Evolutionary conservation across 2,888 invertebrate species (phyloP).

Genomic region (Thereva unica): DNA sequence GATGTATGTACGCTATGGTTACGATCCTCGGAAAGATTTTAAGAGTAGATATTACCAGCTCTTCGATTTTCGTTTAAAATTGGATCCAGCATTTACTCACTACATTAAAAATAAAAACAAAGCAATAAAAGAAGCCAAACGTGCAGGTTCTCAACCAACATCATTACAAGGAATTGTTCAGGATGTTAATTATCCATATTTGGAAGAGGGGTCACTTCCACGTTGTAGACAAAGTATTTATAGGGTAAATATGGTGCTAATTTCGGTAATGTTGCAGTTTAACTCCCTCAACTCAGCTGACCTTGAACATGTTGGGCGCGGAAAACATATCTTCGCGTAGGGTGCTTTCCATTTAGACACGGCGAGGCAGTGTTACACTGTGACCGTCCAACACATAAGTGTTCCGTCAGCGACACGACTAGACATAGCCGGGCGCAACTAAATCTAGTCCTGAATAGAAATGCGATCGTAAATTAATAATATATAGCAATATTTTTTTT

Average conservation of each 20-base stretch:
- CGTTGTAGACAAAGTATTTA: slow-evolving; percentile 87
- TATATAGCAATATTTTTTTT: too few relatives aligned
- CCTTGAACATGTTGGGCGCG: too few relatives aligned
- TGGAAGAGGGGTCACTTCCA: slow-evolving; percentile 74
- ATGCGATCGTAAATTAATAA: too few relatives aligned
- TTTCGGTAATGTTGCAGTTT: too few relatives aligned
- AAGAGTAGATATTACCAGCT: slow-evolving; percentile 83
- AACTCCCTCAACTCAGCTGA: too few relatives aligned
- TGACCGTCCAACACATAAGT: too few relatives aligned
- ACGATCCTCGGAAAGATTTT: slow-evolving; percentile 85
- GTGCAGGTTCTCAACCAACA: slow-evolving; percentile 6
- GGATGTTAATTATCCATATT: slow-evolving; percentile 59
- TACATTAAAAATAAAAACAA: slow-evolving; percentile 25
- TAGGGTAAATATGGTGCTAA: slow-evolving; percentile 63
- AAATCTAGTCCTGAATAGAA: too few relatives aligned
- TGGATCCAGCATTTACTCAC: slow-evolving; percentile 53
- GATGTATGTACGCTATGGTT: slow-evolving; percentile 88
- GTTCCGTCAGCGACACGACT: too few relatives aligned
- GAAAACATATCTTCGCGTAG: too few relatives aligned
- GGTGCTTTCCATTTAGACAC: too few relatives aligned
- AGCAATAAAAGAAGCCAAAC: slow-evolving; percentile 4
- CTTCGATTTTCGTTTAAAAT: slow-evolving; percentile 74
- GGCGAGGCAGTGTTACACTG: too few relatives aligned
- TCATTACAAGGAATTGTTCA: slow-evolving; percentile 47
- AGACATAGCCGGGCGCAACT: too few relatives aligned